Conservation (phyloP, 2,888 invertebrate genomes). For the Eupithecia dodoneata region DNA sequence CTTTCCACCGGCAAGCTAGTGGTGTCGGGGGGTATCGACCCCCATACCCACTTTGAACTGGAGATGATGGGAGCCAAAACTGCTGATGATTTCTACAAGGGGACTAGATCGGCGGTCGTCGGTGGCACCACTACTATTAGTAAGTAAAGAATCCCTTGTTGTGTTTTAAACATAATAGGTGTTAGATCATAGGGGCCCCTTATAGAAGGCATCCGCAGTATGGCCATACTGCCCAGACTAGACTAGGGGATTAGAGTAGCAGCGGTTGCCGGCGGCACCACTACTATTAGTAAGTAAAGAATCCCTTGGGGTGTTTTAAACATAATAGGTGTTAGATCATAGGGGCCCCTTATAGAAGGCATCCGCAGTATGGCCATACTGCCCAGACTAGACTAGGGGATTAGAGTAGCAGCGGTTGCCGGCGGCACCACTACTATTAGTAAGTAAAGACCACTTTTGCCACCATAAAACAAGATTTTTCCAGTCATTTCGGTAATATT, state of each 20-base stretch:
- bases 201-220: too few species aligned
- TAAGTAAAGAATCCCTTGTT: constrained; percentile 79
- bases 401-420: constrained; percentile 97
- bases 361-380: too few species aligned
- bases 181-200: too few species aligned
- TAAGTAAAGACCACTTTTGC: constrained; percentile 67
- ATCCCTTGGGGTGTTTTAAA: too few species aligned
- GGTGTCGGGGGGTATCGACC: constrained; percentile 98
- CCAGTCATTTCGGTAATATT: neutral
- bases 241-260: constrained; percentile 96
- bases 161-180: too few species aligned
- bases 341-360: too few species aligned
- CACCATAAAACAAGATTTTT: too few species aligned
- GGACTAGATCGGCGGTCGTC: constrained; percentile 97
- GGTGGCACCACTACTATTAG: constrained; percentile 99
- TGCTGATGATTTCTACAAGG: constrained; percentile 98
- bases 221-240: neutral
- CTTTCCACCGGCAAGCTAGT: constrained; percentile 92
- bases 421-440: constrained; percentile 99
- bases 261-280: constrained; percentile 98
- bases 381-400: constrained; percentile 90
- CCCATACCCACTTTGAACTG: constrained; percentile 98
- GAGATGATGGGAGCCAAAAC: constrained; percentile 95
- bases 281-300: constrained; percentile 73
- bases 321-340: too few species aligned